Percentiles rank a stretch among this genome's conserved stretches.
Conservation (phyloP, 2,888 invertebrate species). For the Ypsolopha scabrella region DNA sequence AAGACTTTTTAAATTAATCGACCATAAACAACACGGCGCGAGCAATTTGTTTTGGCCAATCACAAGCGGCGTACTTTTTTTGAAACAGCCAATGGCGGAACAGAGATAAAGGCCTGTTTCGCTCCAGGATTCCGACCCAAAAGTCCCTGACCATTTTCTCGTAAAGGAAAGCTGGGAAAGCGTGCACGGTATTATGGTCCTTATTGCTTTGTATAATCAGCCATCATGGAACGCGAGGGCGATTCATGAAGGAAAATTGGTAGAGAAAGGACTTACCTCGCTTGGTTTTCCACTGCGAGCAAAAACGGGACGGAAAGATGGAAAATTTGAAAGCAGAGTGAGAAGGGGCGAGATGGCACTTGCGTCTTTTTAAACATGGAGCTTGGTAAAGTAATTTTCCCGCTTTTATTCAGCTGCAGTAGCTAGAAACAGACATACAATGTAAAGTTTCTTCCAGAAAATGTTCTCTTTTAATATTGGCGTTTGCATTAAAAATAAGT, state of each 20-base stretch:
- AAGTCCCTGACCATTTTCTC: conserved; percentile 40
- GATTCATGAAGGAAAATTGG: conserved; percentile 42
- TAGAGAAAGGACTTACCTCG: conserved; percentile 53
- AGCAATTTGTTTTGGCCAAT: conserved; percentile 71
- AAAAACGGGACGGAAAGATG: conserved; percentile 25
- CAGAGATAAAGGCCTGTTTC: conserved; percentile 57
- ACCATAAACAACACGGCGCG: conserved; percentile 53
- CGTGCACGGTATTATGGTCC: conserved; percentile 47
- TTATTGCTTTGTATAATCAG: conserved; percentile 67
- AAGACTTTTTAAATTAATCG: conserved; percentile 40
- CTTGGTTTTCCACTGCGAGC: conserved; percentile 30
- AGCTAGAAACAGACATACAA: conserved; percentile 30
- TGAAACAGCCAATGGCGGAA: conserved; percentile 63
- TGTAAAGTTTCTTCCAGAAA: conserved; percentile 22
- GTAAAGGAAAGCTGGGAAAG: conserved; percentile 26
- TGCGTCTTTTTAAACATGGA: conserved; percentile 33
- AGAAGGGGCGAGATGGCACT: conserved; percentile 32
- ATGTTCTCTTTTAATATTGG: no score
- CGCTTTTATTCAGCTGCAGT: conserved; percentile 56
- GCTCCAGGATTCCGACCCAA: conserved; percentile 29
- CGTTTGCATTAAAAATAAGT: no score
- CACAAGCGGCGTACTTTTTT: conserved; percentile 55
- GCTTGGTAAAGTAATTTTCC: conserved; percentile 58
- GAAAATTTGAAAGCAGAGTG: conserved; percentile 18
- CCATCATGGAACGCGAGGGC: conserved; percentile 65